These are phyloP conservation scores for Ramphastos sulfuratus DNA, from an alignment of 2,113 vertebrate genomes.

Conservation along the genomic window DNA sequence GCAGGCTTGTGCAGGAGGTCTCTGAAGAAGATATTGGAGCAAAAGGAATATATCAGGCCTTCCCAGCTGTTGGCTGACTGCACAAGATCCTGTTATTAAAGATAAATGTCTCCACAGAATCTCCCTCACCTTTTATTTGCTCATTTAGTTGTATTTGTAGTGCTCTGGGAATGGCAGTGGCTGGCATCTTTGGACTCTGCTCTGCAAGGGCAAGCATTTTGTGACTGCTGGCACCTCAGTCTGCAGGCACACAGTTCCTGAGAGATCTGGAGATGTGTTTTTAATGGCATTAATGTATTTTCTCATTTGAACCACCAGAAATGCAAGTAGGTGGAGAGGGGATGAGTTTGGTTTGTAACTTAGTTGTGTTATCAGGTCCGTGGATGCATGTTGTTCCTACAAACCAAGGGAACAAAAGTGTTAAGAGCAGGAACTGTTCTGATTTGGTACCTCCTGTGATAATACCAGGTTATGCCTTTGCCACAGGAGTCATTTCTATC, in stretches of 20 bases:
- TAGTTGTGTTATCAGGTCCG: neutral
- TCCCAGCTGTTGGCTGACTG: neutral
- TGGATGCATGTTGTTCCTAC: accelerated
- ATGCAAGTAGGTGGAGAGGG: neutral
- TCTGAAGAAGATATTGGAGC: neutral
- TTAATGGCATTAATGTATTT: neutral
- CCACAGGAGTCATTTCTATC: neutral
- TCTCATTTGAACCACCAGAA: neutral
- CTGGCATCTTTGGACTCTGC: accelerated
- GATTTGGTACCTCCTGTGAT: neutral
- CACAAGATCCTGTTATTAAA: neutral
- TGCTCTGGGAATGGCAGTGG: neutral
- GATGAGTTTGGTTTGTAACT: neutral
- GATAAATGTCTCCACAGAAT: neutral
- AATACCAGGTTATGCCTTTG: neutral
- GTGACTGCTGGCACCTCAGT: neutral
- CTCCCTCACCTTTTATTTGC: neutral
- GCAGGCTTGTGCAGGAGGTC: neutral
- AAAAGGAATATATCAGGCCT: neutral
- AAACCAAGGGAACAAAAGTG: neutral
- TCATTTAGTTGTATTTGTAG: neutral
- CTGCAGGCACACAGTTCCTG: accelerated
- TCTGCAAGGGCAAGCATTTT: neutral
- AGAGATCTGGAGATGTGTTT: neutral
- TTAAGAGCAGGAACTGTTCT: neutral